Conservation (phyloP, 2,113 vertebrate genomes). For the Shinisaurus crocodilurus region DNA sequence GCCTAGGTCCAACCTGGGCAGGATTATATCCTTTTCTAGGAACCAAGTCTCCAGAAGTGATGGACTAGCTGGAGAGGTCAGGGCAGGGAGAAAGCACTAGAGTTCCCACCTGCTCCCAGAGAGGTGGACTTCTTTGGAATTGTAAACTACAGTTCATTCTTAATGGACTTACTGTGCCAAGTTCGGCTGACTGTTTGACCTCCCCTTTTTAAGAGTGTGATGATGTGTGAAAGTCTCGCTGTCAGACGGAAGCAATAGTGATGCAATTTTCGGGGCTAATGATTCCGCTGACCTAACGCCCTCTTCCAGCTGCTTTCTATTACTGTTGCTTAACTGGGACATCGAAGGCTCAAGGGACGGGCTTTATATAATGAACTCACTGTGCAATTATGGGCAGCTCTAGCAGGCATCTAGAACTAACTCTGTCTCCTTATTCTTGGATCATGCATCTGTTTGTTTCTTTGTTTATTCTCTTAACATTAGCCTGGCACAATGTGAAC, state of each 20-base stretch:
- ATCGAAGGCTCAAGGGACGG: constrained; percentile 27
- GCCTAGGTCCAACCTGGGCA: neutral
- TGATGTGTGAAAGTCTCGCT: constrained; percentile 34
- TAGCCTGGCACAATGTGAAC: constrained; percentile 31
- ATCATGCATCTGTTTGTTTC: constrained; percentile 34
- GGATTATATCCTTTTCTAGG: neutral
- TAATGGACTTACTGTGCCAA: constrained; percentile 41
- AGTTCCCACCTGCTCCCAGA: neutral
- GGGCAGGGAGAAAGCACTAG: neutral
- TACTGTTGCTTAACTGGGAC: constrained; percentile 53
- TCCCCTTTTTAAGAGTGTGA: constrained; percentile 44
- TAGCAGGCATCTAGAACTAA: constrained; percentile 39
- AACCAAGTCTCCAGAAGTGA: neutral
- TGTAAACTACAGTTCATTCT: neutral
- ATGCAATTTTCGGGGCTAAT: constrained; percentile 54
- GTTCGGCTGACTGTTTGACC: constrained; percentile 41
- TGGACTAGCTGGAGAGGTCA: rapidly evolving
- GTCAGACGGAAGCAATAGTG: constrained; percentile 26
- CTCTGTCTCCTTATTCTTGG: neutral
- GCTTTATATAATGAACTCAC: constrained; percentile 44
- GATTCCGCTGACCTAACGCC: constrained; percentile 62
- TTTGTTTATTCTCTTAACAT: constrained; percentile 29
- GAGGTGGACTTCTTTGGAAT: neutral
- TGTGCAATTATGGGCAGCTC: constrained; percentile 45
- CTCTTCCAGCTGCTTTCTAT: constrained; percentile 55